Base-by-base conservation (phyloP, 1,140 invertebrate genomes). In the Diorhabda carinulata region DNA sequence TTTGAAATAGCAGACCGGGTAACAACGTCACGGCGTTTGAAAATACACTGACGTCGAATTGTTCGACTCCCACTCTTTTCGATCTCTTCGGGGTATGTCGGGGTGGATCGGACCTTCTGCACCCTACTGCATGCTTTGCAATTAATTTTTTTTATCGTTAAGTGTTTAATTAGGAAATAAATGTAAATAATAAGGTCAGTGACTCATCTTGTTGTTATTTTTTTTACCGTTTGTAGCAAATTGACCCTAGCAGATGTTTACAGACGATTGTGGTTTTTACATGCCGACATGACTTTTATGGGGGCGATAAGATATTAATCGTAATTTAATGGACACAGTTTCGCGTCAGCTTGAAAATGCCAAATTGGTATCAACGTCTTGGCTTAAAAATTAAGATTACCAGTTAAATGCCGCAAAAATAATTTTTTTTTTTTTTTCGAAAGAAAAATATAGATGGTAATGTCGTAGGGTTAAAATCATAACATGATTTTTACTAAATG, bases 111-210 rank as follows among this genome's bases (percentile, higher is more conserved):
- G 68, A 66, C 6, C 67, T 73, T 74, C 77, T 78, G 77, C 77
- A 78, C 77, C 74, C 75, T 73, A 76, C 77, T 75, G 77, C 77
- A 78, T 78, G 74, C 75, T 74, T 72, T 78, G 77, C 78, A 79
- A 79, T 79, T 79, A 79, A 79, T 79, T 78, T 78, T 78, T 52
- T 52, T 78, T 78, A 79, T 78, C 76, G 78, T 79, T 77, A 79
- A 77, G 76, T 77, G 77, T 78, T 79, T 78, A 79, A 78, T 79
- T 78, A 76, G 73, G 66, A 66, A 70, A 70, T 52, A 52, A 52
- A 52, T 73, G 74, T 76, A 73, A 66, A 73, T 52, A 77, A 74
- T 78, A 77, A 70, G 77, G 77, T 77, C 72, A 74, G 71, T 78
- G 77, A 78, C 76, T 76, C 78, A 78, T 75, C 75, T 59, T 59